Conservation (phyloP, 2,113 vertebrate genomes). For the Pomatostomus ruficeps region DNA sequence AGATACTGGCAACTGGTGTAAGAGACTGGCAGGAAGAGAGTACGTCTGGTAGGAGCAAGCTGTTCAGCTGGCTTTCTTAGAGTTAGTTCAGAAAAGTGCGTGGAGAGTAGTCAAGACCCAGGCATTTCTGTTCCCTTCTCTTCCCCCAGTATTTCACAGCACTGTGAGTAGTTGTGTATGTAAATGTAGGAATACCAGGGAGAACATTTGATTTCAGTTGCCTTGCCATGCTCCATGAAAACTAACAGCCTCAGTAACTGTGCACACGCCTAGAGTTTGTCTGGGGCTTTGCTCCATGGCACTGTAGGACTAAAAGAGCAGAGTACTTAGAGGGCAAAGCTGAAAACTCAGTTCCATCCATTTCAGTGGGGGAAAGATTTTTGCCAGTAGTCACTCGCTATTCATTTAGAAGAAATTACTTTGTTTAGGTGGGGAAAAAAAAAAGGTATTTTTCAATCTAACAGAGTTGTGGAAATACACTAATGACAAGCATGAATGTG, state of each 20-base stretch:
- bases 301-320: background rate
- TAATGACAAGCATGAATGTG: background rate
- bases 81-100: background rate
- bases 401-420: background rate
- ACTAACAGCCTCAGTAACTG: background rate
- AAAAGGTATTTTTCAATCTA: background rate
- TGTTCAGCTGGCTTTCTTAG: background rate
- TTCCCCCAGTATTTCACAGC: background rate
- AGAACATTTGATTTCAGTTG: background rate
- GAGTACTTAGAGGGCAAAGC: background rate
- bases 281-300: background rate
- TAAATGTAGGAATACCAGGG: background rate
- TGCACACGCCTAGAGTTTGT: background rate
- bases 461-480: background rate
- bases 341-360: background rate
- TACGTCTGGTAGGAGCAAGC: background rate
- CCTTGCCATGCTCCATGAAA: background rate
- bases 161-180: slow-evolving; percentile 5
- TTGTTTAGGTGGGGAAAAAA: background rate
- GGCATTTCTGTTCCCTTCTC: background rate
- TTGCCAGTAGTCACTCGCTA: background rate
- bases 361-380: background rate
- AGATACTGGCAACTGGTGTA: background rate
- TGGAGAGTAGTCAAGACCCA: background rate
- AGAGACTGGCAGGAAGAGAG: background rate